Evolutionary conservation across 2,113 vertebrate genomes (phyloP), one percentile per base, ranked within the genome.

Genomic region (Piprites chloris): DNA sequence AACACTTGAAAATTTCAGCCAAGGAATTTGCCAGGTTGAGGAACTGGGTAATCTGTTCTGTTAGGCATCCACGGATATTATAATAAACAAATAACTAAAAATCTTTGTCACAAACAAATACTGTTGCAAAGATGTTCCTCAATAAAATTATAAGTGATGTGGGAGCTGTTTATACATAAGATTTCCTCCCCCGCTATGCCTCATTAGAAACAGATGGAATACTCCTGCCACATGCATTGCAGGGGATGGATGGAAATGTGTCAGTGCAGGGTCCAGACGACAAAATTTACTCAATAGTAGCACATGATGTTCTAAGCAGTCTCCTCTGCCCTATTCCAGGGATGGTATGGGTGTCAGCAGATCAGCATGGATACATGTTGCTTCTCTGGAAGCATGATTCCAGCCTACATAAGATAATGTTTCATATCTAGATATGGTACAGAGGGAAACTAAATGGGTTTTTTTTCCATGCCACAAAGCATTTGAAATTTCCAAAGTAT

Each of bases 201-300:
- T 97, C 88, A 92, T 93, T 88, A 90, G 63, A 83, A 94, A 75
- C 92, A 95, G 93, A 95, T 67, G 47, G 90, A 95, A 84, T 63
- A 20, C 16, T 90, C 67, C 71, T 74, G 72, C 83, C 71, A 72
- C 26, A 86, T 20, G 65, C 52, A 69, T 84, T 86, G 88, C 83
- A 95, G 83, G 79, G 79, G 47, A 86, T 58, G 59, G 88, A 94
- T 85, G 80, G 92, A 93, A 87, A 76, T 4, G 16, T 85, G 62
- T 87, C 81, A 75, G 44, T n/a, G 46, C 44, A 55, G 56, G 73
- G 78, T 56, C 58, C 68, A 37, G 44, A 37, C 78, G 35, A 6
- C 8, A n/a, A 24, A 79, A 87, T 52, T 61, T 35, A 23, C 37
- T 68, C 28, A 0, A 23, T 2, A 88, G 53, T 4, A 72, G 33